These are phyloP conservation scores for Eugnorisma glareosa DNA, from an alignment of 2,888 invertebrate species.

Conservation along the genomic window DNA sequence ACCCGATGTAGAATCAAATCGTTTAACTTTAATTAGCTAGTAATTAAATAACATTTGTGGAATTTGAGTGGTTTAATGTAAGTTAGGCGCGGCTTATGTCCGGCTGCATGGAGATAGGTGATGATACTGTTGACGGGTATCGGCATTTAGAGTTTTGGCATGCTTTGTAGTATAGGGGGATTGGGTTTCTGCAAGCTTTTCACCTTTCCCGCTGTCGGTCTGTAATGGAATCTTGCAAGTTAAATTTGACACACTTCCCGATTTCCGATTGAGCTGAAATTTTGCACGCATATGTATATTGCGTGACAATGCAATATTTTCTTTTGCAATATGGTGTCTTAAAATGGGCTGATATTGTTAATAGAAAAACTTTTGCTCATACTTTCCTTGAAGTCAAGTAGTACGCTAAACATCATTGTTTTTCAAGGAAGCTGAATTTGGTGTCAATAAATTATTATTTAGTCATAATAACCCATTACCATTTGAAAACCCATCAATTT, in stretches of 20 bases:
- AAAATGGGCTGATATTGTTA: neutral
- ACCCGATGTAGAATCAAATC: neutral
- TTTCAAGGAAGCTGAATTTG: neutral
- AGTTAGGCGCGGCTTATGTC: conserved; percentile 24
- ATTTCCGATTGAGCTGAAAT: too few relatives aligned
- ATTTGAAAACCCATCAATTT: neutral
- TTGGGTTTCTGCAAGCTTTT: neutral
- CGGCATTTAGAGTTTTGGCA: neutral
- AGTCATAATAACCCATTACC: too few relatives aligned
- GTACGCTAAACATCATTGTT: neutral
- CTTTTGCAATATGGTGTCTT: too few relatives aligned
- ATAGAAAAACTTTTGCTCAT: neutral
- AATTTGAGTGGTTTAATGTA: conserved; percentile 17
- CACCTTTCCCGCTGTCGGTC: too few relatives aligned
- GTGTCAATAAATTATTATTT: neutral
- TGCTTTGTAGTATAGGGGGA: neutral
- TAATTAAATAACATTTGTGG: conserved; percentile 38
- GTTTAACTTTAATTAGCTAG: conserved; percentile 50
- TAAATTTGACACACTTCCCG: too few relatives aligned
- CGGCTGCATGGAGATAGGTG: neutral
- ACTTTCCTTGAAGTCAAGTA: neutral
- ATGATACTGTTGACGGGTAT: neutral
- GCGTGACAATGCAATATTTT: too few relatives aligned
- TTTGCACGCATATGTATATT: too few relatives aligned
- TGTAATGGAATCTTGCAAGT: too few relatives aligned